Base-by-base conservation (phyloP, 2,888 invertebrate species). In the Plebejus anna region DNA sequence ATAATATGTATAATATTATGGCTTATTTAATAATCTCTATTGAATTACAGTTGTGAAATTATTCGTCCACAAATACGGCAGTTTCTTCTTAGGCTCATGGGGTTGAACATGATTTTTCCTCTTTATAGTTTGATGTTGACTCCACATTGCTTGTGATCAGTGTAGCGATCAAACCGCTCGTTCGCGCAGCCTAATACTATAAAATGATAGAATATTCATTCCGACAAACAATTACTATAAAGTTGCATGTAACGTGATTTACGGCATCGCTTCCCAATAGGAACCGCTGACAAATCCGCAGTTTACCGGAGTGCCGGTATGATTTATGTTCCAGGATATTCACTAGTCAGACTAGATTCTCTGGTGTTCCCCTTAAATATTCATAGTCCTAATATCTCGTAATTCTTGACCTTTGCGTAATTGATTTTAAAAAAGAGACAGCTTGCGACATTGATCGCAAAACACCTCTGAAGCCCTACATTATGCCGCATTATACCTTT, bases 231-330 rank as follows among this genome's bases (percentile, higher is more conserved):
- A 42, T 71, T 71, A 71, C 71, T 42, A n/a, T 42, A 36, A 71
- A 71, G 22, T 71, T 42, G 42, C 42, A 42, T 71, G 71, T 71
- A 42, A 71, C n/a, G 16, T 71, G 71, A 71, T 71, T 42, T 42
- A 71, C 71, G n/a, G 42, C 42, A 42, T 42, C 38, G 42, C 22
- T 42, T 11, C 9, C 71, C 71, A 71, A 71, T 71, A 71, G 71
- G 42, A 42, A 42, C 42, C 71, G 22, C 71, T 42, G 71, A 71
- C 71, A 71, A 71, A 71, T 38, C 71, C 71, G 42, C 71, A 42
- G 71, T 71, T 71, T 71, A 22, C 71, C 71, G 71, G 42, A 71
- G 71, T 71, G 71, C 38, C n/a, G 42, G n/a, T 42, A n/a, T 71
- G 71, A 71, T 71, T 71, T 71, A 71, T 71, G 38, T 71, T n/a